Base-by-base conservation (phyloP, 2,113 vertebrate genomes). In the Grantiella picta region DNA sequence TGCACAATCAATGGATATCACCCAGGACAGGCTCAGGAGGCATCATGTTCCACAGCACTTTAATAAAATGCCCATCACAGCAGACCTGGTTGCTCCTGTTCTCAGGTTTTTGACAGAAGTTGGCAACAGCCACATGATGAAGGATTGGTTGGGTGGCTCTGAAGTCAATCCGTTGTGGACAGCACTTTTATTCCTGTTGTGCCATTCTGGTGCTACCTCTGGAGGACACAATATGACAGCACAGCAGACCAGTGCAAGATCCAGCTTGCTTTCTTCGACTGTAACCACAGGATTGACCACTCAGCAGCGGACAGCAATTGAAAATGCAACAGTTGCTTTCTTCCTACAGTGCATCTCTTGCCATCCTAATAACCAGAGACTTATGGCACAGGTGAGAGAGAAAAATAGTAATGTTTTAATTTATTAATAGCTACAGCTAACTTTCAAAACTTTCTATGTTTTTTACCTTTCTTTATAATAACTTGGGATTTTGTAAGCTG, bases 281-380 rank as follows among this genome's bases (percentile, higher is more conserved):
- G 96, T 98, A 76, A 83, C 98, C 33, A 95, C 98, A 66, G 98
- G 99, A 35, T 92, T 99, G 89, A 99, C 98, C 81, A 99, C 99
- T 36, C 99, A 99, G 87, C 99, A 99, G 95, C 98, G 99, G 79
- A 99, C 99, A 7, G 99, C 99, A 69, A 98, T 99, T 93, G 99
- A 99, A 98, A 99, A 99, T 84, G 98, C 99, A 84, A 99, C 99
- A 0, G 99, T 99, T 92, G 99, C 99, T 49, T 99, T 99, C 97
- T 99, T 99, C 91, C 97, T 99, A 15, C 99, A 99, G 90, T 99
- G 99, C 70, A 99, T 99, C 96, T 99, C 99, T 92, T 99, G 99
- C 94, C 99, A 99, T 96, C 99, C 99, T 49, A 99, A 98, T 98
- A 99, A 99, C 97, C 99, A 99, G 98, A 98, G 99, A 71, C 98